phyloP scores from a whole-genome alignment of 2,113 vertebrate genomes.

The Cyanoliseus patagonus region DNA sequence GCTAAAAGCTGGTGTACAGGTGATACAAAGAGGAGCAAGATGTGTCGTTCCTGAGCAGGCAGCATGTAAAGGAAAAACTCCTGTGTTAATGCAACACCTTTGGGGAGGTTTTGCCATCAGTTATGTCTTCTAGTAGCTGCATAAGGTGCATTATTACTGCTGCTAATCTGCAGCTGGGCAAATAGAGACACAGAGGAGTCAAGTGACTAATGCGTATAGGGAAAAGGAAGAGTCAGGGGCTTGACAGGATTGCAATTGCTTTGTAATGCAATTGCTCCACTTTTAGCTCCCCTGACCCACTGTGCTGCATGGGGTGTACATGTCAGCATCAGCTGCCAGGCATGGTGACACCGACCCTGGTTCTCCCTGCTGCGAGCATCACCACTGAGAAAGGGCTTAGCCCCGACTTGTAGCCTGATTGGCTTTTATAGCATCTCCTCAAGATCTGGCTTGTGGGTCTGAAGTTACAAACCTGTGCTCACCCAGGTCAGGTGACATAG shows the following conservation, averaged over 20 bases:
- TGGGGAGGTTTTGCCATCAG: not conserved
- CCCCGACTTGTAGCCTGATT: fast-evolving
- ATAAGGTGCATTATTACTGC: not conserved
- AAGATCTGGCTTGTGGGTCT: not conserved
- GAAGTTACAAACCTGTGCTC: not conserved
- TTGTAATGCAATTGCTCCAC: not conserved
- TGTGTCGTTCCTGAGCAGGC: too few species aligned
- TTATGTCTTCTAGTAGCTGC: not conserved
- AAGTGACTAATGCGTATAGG: fast-evolving
- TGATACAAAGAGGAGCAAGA: too few species aligned
- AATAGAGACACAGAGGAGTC: not conserved
- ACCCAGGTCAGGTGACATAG: not conserved
- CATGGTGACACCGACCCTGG: fast-evolving
- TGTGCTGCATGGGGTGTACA: fast-evolving
- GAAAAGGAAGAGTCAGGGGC: not conserved
- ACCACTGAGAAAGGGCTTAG: not conserved
- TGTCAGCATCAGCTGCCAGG: not conserved
- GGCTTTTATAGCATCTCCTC: not conserved
- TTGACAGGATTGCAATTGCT: fast-evolving
- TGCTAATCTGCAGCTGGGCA: not conserved
- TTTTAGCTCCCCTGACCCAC: not conserved
- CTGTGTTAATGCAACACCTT: not conserved
- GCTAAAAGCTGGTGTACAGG: not conserved
- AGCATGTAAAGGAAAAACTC: not conserved
- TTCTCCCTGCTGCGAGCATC: not conserved